Evolutionary conservation across 2,888 invertebrate genomes (phyloP).

Genomic region (Philaethria dido): DNA sequence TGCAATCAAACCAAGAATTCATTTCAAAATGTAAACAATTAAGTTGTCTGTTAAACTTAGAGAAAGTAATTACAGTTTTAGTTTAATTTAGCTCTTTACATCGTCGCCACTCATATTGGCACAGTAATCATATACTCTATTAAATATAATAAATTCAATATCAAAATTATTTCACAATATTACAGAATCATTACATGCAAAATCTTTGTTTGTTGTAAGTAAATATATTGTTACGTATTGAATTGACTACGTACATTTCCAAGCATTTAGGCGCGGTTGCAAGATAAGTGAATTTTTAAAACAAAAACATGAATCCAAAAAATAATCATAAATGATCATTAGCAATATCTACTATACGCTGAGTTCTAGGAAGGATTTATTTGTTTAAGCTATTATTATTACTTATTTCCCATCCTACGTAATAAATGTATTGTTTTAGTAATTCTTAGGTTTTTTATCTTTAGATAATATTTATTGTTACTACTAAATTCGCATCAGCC

Average conservation of each 20-base stretch:
- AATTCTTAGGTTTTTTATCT: neutral
- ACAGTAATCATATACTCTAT: neutral
- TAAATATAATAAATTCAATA: too few relatives aligned
- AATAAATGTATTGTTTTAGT: neutral
- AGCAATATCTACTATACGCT: neutral
- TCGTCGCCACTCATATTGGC: neutral
- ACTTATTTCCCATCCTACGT: neutral
- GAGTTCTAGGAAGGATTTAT: neutral
- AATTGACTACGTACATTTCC: too few relatives aligned
- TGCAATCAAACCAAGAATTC: slow-evolving; percentile 31
- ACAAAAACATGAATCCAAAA: neutral
- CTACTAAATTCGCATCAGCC: too few relatives aligned
- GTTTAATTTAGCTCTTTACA: neutral
- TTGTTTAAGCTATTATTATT: neutral
- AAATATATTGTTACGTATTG: too few relatives aligned
- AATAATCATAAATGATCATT: neutral
- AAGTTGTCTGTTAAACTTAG: slow-evolving; percentile 1
- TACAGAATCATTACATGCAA: too few relatives aligned
- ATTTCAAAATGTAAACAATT: slow-evolving; percentile 30
- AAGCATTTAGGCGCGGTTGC: too few relatives aligned
- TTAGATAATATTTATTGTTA: neutral
- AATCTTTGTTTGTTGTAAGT: too few relatives aligned
- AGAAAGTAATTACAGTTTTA: slow-evolving; percentile 7
- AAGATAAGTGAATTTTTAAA: too few relatives aligned
- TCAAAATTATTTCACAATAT: too few relatives aligned